Evolutionary conservation across 2,888 invertebrate species (phyloP).

Genomic region (Homarus gammarus): DNA sequence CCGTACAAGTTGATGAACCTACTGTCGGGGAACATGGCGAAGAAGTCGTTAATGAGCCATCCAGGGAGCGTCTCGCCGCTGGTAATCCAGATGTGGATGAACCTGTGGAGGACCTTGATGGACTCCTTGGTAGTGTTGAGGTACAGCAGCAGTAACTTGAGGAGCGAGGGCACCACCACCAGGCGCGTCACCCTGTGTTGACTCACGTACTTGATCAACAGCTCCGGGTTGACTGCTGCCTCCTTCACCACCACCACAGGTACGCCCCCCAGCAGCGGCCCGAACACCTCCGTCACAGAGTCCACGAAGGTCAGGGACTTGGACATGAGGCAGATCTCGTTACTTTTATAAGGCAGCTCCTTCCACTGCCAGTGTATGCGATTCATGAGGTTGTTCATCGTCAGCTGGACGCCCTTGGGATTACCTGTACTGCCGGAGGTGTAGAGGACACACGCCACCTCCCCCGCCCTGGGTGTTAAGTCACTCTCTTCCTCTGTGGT

Average conservation of each 20-base stretch:
- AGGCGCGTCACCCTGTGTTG: slow-evolving; percentile 87
- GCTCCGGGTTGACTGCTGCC: slow-evolving; percentile 88
- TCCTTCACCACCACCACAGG: slow-evolving; percentile 87
- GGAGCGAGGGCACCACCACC: slow-evolving; percentile 90
- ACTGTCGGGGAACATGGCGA: slow-evolving; percentile 84
- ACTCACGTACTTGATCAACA: slow-evolving; percentile 85
- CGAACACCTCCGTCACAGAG: slow-evolving; percentile 93
- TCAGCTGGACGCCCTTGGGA: slow-evolving; percentile 92
- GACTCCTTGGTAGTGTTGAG: slow-evolving; percentile 65
- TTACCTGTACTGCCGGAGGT: slow-evolving; percentile 95
- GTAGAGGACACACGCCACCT: slow-evolving; percentile 85
- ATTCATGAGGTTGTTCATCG: slow-evolving; percentile 88
- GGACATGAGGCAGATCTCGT: slow-evolving; percentile 89
- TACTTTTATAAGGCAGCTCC: slow-evolving; percentile 86
- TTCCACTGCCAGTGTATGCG: slow-evolving; percentile 94
- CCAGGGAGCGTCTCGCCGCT: slow-evolving; percentile 90
- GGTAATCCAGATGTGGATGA: slow-evolving; percentile 88
- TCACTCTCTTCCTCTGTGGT: background rate
- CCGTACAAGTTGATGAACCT: slow-evolving; percentile 93
- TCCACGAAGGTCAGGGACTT: slow-evolving; percentile 95
- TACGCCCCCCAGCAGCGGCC: slow-evolving; percentile 87
- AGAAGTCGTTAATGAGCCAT: slow-evolving; percentile 87
- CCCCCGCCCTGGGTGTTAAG: background rate
- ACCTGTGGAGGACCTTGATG: slow-evolving; percentile 40
- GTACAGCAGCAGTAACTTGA: slow-evolving; percentile 85